Conservation (phyloP, 2,797 vertebrate genomes). For the Clarias pachynema region DNA sequence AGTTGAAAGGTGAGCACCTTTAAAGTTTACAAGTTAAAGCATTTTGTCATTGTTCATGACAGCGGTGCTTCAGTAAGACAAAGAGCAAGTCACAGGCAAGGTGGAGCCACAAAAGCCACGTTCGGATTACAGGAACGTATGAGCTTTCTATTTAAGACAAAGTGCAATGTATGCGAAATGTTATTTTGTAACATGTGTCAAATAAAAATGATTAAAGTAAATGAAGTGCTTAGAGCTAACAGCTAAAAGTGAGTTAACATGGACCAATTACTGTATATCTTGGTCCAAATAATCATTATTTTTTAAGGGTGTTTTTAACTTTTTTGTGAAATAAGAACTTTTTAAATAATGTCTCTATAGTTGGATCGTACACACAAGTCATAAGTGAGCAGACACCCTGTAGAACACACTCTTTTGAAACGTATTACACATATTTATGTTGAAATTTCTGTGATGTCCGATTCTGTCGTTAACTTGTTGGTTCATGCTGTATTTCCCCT, state of each 20-base stretch:
- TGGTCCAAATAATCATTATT: no score
- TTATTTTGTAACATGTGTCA: not conserved
- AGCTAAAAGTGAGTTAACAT: not conserved
- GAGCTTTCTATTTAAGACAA: not conserved
- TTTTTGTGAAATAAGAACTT: not conserved
- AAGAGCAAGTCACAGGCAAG: not conserved
- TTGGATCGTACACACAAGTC: not conserved
- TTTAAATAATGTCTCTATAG: not conserved
- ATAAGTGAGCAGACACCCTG: not conserved
- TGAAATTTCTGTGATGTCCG: not conserved
- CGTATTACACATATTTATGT: not conserved
- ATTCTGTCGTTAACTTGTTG: not conserved
- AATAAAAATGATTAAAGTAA: not conserved
- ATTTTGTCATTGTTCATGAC: constrained; percentile 1
- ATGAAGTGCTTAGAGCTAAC: not conserved
- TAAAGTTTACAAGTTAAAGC: not conserved
- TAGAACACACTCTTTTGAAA: not conserved
- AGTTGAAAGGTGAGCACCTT: not conserved
- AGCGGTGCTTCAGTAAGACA: not conserved
- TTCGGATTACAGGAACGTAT: not conserved
- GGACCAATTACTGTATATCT: no score
- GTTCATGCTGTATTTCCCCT: not conserved
- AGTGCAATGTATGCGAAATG: not conserved
- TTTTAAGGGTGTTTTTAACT: not conserved
- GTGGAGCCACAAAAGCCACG: not conserved